Evolutionary conservation across 2,797 vertebrate genomes (phyloP), one percentile per base, ranked within the genome.

Genomic region (Sebastolobus altivelis): DNA sequence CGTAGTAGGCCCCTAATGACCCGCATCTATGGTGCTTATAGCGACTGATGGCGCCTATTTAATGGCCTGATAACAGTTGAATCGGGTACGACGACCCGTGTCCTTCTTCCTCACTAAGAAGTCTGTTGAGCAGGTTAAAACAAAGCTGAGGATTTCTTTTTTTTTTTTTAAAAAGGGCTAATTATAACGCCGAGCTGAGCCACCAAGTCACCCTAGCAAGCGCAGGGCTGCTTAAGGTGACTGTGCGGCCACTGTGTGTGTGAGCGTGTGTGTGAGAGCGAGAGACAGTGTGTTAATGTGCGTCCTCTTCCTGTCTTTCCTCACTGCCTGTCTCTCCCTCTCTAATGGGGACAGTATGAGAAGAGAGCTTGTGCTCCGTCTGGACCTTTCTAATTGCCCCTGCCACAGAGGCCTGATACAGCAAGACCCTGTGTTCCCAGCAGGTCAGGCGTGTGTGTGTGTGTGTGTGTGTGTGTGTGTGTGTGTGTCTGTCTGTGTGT

Each of bases 391-490:
- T 96, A 96, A 96, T 96, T 95, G 94, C 94, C 87, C 92, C 92
- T 90, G 93, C 91, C 89, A 95, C 93, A 93, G 93, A 93, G 93
- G 93, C 91, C 88, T 90, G 94, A 93, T 93, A 96, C 95, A 96
- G 93, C 95, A 87, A 90, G 88, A 89, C 91, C 92, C 93, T 97
- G 95, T 97, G 94, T 97, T 95, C 96, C 93, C 92, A 93, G 94
- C 95, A 98, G 97, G 96, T 98, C 97, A 93, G 97, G 96, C 94
- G 95, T 98, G 97, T 95, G 97, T 95, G 97, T 89, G 77, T 70
- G 65, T 74, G 87, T 75, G 79, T 79, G 79, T 77, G 83, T 75
- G 77, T 77, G 74, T 69, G 63, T 71, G 77, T 65, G 80, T 70
- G 72, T 52, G 70, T 40, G 72, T 27, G 59, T 38, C 97, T 96